Evolutionary conservation across 2,113 vertebrate genomes (phyloP).

Genomic region (Neotoma lepida): DNA sequence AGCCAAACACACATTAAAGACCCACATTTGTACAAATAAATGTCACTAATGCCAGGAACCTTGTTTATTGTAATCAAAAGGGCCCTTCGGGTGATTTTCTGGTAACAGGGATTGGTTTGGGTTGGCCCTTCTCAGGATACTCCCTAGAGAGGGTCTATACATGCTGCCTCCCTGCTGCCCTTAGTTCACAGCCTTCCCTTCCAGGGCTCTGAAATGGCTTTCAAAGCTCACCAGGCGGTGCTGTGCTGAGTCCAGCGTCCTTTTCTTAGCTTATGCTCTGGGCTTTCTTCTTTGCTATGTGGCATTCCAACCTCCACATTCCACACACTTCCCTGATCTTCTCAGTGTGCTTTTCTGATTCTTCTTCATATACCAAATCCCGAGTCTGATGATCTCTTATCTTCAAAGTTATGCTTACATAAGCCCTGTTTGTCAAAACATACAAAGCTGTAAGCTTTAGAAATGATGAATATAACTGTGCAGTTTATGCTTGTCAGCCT

Average conservation of each 20-base stretch:
- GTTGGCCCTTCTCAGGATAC: background rate
- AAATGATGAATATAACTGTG: background rate
- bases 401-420: background rate
- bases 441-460: background rate
- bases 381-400: background rate
- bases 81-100: background rate
- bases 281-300: background rate
- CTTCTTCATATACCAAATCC: background rate
- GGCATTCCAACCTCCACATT: background rate
- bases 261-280: background rate
- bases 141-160: background rate
- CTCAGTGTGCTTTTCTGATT: background rate
- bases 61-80: background rate
- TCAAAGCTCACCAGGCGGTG: background rate
- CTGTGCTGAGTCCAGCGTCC: background rate
- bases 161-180: background rate
- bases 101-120: background rate
- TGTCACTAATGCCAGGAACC: background rate
- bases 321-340: background rate
- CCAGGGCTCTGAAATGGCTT: background rate
- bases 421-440: background rate
- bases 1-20: conserved; percentile 43
- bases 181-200: background rate
- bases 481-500: background rate
- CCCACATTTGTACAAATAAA: background rate